Conservation (phyloP, 2,888 invertebrate species). For the Himalopsyche japonica region DNA sequence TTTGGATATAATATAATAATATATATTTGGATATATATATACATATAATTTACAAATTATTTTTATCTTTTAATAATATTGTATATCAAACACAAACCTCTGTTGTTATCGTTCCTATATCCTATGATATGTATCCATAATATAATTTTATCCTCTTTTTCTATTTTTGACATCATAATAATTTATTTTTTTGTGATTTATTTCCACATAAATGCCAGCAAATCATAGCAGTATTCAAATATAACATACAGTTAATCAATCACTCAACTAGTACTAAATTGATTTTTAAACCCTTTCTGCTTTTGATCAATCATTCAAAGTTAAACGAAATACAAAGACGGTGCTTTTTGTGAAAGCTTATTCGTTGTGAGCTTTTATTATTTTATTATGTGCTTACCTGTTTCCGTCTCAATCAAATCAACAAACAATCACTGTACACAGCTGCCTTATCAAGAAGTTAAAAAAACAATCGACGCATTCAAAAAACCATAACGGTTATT, state of each 20-base stretch:
- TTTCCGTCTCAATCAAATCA: background rate
- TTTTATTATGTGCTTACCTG: background rate
- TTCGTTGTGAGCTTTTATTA: background rate
- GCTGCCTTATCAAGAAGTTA: conserved; percentile 13
- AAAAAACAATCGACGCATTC: conserved; percentile 15
- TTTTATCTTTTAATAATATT: too few species aligned
- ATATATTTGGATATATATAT: too few species aligned
- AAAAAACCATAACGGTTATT: conserved; percentile 15
- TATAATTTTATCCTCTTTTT: too few species aligned
- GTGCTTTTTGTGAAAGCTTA: background rate
- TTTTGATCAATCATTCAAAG: background rate
- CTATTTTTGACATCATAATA: too few species aligned
- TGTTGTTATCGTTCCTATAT: too few species aligned
- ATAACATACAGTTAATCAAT: background rate
- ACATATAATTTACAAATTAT: too few species aligned
- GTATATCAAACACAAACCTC: too few species aligned
- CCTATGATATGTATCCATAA: too few species aligned
- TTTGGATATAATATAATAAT: too few species aligned
- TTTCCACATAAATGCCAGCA: too few species aligned
- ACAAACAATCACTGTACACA: conserved; percentile 3
- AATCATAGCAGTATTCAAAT: background rate
- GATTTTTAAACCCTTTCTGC: background rate
- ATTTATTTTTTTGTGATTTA: too few species aligned
- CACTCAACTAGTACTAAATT: background rate
- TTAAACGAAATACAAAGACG: background rate